Percentiles rank a stretch among this genome's conserved stretches.
Conservation (phyloP, 2,888 invertebrate species). For the Conus canariensis region DNA sequence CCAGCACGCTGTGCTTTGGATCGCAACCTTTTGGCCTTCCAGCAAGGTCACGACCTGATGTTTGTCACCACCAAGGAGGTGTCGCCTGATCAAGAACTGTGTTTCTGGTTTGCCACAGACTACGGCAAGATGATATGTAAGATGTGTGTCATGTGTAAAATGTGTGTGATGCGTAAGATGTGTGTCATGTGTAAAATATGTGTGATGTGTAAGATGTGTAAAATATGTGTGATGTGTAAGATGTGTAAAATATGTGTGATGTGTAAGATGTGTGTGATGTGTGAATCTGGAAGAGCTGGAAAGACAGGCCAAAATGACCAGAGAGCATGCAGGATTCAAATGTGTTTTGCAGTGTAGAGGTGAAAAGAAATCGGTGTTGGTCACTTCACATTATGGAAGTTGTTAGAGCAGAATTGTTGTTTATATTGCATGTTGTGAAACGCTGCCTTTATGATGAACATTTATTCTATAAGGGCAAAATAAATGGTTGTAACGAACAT, state of each 20-base stretch:
- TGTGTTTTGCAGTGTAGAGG: too few species aligned
- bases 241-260: constrained; percentile 37
- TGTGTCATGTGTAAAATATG: neutral
- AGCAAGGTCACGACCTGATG: constrained; percentile 79
- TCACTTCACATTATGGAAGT: too few species aligned
- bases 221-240: neutral
- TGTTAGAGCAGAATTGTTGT: too few species aligned
- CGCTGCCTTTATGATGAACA: too few species aligned
- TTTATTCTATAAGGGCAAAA: too few species aligned
- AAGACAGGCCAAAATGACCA: neutral
- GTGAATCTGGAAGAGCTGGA: neutral
- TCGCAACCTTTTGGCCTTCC: constrained; percentile 85
- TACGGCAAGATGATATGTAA: constrained; percentile 82
- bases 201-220: constrained; percentile 56
- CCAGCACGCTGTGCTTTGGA: constrained; percentile 83
- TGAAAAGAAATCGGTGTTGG: too few species aligned
- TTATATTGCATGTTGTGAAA: too few species aligned
- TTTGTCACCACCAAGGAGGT: constrained; percentile 80
- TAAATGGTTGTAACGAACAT: too few species aligned
- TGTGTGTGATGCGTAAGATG: constrained; percentile 57
- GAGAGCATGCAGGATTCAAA: too few species aligned
- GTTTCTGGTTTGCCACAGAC: constrained; percentile 85
- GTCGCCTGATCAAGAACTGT: constrained; percentile 84
- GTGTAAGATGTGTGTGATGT: constrained; percentile 53
- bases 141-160: constrained; percentile 12